Evolutionary conservation across 2,113 vertebrate species (phyloP), one percentile per base, ranked within the genome.

Genomic region (Nesogale talazaci): DNA sequence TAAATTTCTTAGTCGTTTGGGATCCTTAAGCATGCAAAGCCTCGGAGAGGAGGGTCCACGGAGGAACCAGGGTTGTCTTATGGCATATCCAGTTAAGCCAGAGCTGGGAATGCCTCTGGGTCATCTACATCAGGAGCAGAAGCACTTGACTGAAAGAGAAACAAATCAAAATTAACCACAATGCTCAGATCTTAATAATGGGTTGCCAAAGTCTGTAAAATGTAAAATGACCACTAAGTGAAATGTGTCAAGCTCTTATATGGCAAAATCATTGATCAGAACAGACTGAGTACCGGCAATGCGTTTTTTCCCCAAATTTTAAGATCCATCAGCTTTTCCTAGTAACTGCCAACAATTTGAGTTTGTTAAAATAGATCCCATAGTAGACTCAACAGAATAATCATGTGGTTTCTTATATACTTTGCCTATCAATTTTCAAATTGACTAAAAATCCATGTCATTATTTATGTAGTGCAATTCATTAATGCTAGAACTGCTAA

Each of bases 1-100:
- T 97, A 59, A 97, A 97, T 98, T 98, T 98, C 98, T 99, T 98
- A 98, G 98, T 99, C 97, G 98, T 97, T 98, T 99, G 99, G 98
- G 98, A 99, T 99, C 99, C 98, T 98, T 99, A 99, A 99, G 99
- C 99, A 99, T 99, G 99, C 99, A 99, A 96, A 99, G 99, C 99
- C 99, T 99, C 98, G 98, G 98, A 98, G 98, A 99, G 98, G 98
- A 98, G 98, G 98, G 98, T 98, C 99, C 98, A 75, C 96, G 95
- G 96, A 98, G 98, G 98, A 98, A 98, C 98, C 98, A 95, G 97
- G 98, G 98, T 97, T 98, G 98, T 98, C 98, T 98, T 98, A 97
- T 98, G 98, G 98, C 97, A 98, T 67, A 29, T 98, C 97, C 97
- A 97, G 97, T 98, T 98, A 99, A 97, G 99, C 99, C 97, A 99